Conservation (phyloP, 2,888 invertebrate species). For the Protophormia terraenovae region DNA sequence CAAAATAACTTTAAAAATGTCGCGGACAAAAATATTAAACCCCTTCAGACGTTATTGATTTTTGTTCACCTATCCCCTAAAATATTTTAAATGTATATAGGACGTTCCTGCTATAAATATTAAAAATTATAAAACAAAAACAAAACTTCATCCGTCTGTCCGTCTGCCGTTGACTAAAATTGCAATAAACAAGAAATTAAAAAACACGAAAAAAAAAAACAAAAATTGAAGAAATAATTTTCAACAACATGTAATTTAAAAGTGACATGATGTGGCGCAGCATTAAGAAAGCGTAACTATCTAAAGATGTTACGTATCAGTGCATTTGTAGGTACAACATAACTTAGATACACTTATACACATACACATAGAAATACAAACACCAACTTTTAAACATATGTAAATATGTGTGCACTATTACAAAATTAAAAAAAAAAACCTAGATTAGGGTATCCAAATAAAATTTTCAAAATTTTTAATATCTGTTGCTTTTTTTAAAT, state of each 20-base stretch:
- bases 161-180: constrained; percentile 21
- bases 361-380: neutral
- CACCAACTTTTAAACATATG: neutral
- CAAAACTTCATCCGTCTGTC: neutral
- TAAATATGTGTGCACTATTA: too few relatives aligned
- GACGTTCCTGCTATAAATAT: too few relatives aligned
- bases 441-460: too few relatives aligned
- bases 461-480: too few relatives aligned
- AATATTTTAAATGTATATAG: too few relatives aligned
- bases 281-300: constrained; percentile 66
- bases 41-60: too few relatives aligned
- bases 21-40: too few relatives aligned
- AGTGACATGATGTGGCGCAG: constrained; percentile 64
- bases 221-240: neutral
- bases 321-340: constrained; percentile 57
- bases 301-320: constrained; percentile 61
- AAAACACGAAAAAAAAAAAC: neutral
- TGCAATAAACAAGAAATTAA: constrained; percentile 36
- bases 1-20: too few relatives aligned
- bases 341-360: neutral
- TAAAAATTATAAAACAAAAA: neutral
- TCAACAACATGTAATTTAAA: constrained; percentile 59
- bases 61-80: too few relatives aligned
- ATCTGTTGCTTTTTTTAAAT: too few relatives aligned
- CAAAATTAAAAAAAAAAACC: too few relatives aligned